Percentiles rank a stretch among this genome's conserved stretches.
Conservation (phyloP, 2,113 vertebrate genomes). For the Gymnarchus niloticus region DNA sequence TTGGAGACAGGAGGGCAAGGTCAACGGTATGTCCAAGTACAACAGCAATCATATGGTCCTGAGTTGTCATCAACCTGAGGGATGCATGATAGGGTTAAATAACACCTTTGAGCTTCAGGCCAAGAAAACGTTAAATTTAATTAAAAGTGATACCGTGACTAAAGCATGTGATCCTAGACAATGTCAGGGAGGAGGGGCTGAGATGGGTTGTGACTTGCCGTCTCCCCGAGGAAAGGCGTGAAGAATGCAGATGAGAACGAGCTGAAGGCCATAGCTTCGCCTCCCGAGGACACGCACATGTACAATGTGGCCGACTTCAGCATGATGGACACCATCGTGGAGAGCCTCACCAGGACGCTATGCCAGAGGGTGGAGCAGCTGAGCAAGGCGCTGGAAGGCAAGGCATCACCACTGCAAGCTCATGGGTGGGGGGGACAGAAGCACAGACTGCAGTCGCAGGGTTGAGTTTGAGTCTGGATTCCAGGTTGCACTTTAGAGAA, state of each 20-base stretch:
- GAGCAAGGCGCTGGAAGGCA: conserved; percentile 65
- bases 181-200: background rate
- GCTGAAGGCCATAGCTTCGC: conserved; percentile 84
- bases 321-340: conserved; percentile 90
- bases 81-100: too few relatives aligned
- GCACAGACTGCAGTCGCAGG: background rate
- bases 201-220: background rate
- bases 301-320: conserved; percentile 94
- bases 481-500: background rate
- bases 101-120: background rate
- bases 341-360: conserved; percentile 76
- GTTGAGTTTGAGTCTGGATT: background rate
- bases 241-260: conserved; percentile 93
- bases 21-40: too few relatives aligned
- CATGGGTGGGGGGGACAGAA: background rate
- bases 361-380: conserved; percentile 85
- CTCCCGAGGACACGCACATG: conserved; percentile 81
- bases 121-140: background rate
- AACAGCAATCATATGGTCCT: too few relatives aligned
- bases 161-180: background rate
- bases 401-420: background rate
- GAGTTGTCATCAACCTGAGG: too few relatives aligned
- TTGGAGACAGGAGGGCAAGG: too few relatives aligned
- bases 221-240: conserved; percentile 67
- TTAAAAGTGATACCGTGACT: background rate